phyloP scores from a whole-genome alignment of 2,113 vertebrate genomes.

The Galbula dea region DNA sequence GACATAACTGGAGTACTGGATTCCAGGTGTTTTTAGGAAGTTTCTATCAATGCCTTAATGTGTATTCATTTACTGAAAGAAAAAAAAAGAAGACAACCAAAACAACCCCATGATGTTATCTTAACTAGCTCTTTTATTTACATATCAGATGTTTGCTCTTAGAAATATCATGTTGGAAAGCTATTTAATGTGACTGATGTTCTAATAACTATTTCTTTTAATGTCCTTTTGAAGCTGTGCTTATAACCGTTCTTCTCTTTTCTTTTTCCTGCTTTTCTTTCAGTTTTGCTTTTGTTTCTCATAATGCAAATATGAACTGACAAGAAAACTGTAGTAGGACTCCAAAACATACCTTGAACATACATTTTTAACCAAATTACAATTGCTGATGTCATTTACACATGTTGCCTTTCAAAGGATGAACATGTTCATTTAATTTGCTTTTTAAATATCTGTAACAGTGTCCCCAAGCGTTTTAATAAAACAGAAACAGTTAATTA shows the following conservation, averaged over 20 bases:
- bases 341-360: conserved; percentile 48
- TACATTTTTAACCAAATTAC: conserved; percentile 64
- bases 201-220: neutral
- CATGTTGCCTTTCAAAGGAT: conserved; percentile 67
- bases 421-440: conserved; percentile 66
- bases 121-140: neutral
- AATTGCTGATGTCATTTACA: conserved; percentile 62
- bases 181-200: neutral
- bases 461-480: conserved; percentile 66
- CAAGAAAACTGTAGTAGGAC: conserved; percentile 56
- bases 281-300: conserved; percentile 36
- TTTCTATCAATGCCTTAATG: neutral
- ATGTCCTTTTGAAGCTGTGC: neutral
- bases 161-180: neutral
- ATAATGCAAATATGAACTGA: conserved; percentile 49
- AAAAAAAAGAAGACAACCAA: neutral
- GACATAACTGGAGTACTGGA: neutral
- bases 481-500: conserved; percentile 67
- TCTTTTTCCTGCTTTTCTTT: neutral
- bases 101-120: neutral
- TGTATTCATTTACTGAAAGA: neutral
- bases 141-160: neutral
- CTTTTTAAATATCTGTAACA: conserved; percentile 61
- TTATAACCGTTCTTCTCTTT: neutral
- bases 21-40: neutral